Conservation (phyloP, 2,888 invertebrate species). For the Folsomia candida region DNA sequence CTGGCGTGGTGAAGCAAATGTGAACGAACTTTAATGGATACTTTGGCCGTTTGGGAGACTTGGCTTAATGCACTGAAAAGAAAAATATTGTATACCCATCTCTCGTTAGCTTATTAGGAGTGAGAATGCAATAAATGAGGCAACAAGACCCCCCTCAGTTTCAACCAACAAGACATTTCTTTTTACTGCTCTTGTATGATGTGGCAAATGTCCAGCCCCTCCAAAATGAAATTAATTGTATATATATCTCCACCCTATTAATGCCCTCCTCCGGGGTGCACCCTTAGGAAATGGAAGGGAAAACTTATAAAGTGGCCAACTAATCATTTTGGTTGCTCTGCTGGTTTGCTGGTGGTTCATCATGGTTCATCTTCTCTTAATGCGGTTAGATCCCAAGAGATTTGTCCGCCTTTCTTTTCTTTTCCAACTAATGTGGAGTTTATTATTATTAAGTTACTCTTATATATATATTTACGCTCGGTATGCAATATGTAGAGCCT, state of each 20-base stretch:
- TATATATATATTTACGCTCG: too few relatives aligned
- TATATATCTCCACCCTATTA: not conserved
- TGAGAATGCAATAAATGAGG: too few relatives aligned
- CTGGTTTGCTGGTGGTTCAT: not conserved
- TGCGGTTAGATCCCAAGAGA: not conserved
- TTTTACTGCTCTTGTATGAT: not conserved
- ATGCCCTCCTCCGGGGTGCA: not conserved
- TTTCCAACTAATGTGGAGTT: too few relatives aligned
- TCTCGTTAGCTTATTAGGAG: too few relatives aligned
- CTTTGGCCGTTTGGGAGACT: too few relatives aligned
- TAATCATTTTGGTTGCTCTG: not conserved
- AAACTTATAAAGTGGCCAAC: not conserved
- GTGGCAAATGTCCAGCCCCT: not conserved
- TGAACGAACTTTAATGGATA: too few relatives aligned
- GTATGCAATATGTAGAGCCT: too few relatives aligned
- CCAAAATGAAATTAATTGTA: not conserved
- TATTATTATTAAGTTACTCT: too few relatives aligned
- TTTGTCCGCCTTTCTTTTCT: not conserved
- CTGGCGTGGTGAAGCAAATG: too few relatives aligned
- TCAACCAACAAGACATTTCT: too few relatives aligned
- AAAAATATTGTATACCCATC: too few relatives aligned
- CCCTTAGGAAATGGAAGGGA: not conserved
- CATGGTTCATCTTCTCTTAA: not conserved
- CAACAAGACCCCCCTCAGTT: not conserved
- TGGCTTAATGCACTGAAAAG: too few relatives aligned